Conservation (phyloP, 2,797 vertebrate species). For the Triplophysa bombifrons region DNA sequence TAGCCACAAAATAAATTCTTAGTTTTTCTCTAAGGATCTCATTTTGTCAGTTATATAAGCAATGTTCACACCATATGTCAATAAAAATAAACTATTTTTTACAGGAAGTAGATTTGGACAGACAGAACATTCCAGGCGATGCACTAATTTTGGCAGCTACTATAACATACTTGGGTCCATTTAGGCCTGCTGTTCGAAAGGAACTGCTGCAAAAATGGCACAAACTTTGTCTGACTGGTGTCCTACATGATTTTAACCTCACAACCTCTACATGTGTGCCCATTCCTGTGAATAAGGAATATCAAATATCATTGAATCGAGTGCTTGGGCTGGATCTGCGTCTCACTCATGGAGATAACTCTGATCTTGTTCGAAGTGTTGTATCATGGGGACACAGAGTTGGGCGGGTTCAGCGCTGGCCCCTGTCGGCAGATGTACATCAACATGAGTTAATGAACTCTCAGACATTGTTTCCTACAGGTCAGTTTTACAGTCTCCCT, state of each 20-base stretch:
- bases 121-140: slow-evolving; percentile 70
- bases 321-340: slow-evolving; percentile 62
- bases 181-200: slow-evolving; percentile 69
- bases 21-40: too few relatives aligned
- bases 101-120: slow-evolving; percentile 64
- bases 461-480: slow-evolving; percentile 42
- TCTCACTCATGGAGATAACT: slow-evolving; percentile 56
- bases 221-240: slow-evolving; percentile 71
- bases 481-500: slow-evolving; percentile 35
- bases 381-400: slow-evolving; percentile 70
- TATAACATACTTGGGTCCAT: slow-evolving; percentile 81
- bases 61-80: neutral
- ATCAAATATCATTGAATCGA: slow-evolving; percentile 63
- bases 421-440: slow-evolving; percentile 76
- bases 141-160: slow-evolving; percentile 79
- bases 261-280: slow-evolving; percentile 51
- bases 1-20: too few relatives aligned
- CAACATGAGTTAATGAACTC: slow-evolving; percentile 64
- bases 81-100: neutral
- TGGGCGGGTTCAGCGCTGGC: slow-evolving; percentile 65
- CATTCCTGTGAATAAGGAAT: slow-evolving; percentile 66
- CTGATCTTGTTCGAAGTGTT: slow-evolving; percentile 68
- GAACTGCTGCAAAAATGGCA: slow-evolving; percentile 83
- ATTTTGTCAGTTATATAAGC: neutral
- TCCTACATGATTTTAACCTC: slow-evolving; percentile 44